Percentiles rank a stretch among this genome's conserved stretches.
phyloP scores from a whole-genome alignment of 2,797 vertebrate species.

The Sebastes glaucus region DNA sequence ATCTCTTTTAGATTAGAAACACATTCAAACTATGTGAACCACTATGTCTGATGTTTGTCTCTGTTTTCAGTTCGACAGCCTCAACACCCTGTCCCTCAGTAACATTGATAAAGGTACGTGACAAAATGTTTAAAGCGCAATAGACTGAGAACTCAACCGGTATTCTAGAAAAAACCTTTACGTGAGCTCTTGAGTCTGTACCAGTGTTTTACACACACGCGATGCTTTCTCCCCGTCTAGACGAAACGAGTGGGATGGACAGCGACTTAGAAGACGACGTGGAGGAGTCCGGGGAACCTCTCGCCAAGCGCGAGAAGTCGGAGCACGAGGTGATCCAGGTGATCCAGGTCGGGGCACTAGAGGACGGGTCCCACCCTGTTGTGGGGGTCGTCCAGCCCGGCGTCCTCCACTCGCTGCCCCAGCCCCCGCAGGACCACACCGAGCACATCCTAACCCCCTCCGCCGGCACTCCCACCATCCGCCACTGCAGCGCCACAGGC shows the following conservation, averaged over 20 bases:
- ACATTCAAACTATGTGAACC: not conserved
- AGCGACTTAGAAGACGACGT: slow-evolving; percentile 83
- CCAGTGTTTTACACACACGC: not conserved
- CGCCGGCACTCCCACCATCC: slow-evolving; percentile 90
- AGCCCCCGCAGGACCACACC: slow-evolving; percentile 77
- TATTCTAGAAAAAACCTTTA: not conserved
- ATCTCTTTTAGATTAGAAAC: not conserved
- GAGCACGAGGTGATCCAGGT: slow-evolving; percentile 90
- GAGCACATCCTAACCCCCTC: slow-evolving; percentile 90
- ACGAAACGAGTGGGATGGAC: slow-evolving; percentile 88
- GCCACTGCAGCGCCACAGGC: slow-evolving; percentile 95
- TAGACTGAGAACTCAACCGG: not conserved
- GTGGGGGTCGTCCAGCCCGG: slow-evolving; percentile 88
- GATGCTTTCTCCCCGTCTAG: slow-evolving; percentile 64
- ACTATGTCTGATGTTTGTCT: slow-evolving; percentile 6
- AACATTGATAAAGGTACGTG: slow-evolving; percentile 93
- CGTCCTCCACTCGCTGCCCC: slow-evolving; percentile 90
- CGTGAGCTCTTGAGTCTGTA: not conserved
- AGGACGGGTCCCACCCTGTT: slow-evolving; percentile 83
- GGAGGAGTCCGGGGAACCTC: slow-evolving; percentile 85
- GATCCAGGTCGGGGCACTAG: slow-evolving; percentile 88
- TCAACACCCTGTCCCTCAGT: slow-evolving; percentile 88
- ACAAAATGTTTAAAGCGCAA: not conserved
- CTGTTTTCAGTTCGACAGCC: slow-evolving; percentile 90
- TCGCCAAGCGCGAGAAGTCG: slow-evolving; percentile 91